A percentile compares a stretch with the other conserved stretches of the same genome.
Evolutionary conservation across 2,113 vertebrate genomes (phyloP).

Genomic region (Castor canadensis): DNA sequence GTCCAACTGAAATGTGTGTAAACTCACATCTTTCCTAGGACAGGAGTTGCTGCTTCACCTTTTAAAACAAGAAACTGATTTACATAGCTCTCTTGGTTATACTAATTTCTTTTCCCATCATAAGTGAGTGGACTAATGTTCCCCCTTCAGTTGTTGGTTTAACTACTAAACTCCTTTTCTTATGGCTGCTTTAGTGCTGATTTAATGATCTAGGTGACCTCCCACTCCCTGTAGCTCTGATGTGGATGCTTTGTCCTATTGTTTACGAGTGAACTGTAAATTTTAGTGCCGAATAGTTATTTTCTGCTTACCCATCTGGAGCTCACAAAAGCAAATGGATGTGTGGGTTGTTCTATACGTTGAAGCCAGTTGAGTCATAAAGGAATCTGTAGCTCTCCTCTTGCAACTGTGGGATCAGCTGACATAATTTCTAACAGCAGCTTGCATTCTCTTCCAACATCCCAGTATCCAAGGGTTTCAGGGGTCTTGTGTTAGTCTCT

Average conservation of each 20-base stretch:
- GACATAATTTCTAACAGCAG: background rate
- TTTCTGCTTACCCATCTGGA: conserved; percentile 54
- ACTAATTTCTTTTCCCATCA: background rate
- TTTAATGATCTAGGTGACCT: background rate
- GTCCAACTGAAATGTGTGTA: conserved; percentile 36
- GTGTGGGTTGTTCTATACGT: background rate
- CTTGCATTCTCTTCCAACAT: background rate
- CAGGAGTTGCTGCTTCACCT: background rate
- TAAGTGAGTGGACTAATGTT: background rate
- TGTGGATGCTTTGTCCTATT: background rate
- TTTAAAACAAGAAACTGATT: conserved; percentile 25
- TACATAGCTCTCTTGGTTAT: background rate
- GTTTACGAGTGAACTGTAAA: conserved; percentile 13
- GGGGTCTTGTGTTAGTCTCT: too few species aligned
- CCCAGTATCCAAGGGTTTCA: background rate
- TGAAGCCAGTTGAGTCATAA: background rate
- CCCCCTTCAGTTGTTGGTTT: background rate
- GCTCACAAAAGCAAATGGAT: conserved; percentile 34
- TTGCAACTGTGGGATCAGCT: background rate
- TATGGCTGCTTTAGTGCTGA: background rate
- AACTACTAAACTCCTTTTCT: background rate
- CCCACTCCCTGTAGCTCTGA: background rate
- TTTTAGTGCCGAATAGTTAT: conserved; percentile 42
- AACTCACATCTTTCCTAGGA: conserved; percentile 56
- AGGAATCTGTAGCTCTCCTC: background rate